Evolutionary conservation across 2,888 invertebrate genomes (phyloP).

Genomic region (Ophion obscuratus): DNA sequence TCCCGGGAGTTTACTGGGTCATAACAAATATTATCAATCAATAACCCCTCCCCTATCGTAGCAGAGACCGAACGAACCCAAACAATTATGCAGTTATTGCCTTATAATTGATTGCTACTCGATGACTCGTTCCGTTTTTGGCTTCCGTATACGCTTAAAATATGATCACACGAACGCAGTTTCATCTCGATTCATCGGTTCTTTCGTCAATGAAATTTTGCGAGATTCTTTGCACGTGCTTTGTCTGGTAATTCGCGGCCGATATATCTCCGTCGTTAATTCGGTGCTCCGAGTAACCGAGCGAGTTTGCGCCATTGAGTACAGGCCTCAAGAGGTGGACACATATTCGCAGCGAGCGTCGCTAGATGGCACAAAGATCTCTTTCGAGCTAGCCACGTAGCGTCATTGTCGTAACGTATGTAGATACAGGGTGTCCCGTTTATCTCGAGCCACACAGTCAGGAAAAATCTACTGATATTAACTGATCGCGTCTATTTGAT

Average conservation of each 20-base stretch:
- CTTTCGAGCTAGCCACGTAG: not conserved
- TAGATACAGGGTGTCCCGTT: not conserved
- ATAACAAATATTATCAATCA: too few relatives aligned
- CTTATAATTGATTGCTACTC: not conserved
- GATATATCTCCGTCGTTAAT: conserved; percentile 29
- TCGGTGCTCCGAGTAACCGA: conserved; percentile 49
- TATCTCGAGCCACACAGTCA: not conserved
- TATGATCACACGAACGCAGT: not conserved
- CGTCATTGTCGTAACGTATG: not conserved
- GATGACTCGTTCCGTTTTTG: not conserved
- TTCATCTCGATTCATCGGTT: conserved; percentile 14
- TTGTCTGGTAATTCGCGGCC: conserved; percentile 9
- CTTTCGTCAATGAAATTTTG: not conserved
- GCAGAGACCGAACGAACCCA: too few relatives aligned
- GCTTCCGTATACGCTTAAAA: not conserved
- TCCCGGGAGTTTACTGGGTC: too few relatives aligned
- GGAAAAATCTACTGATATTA: too few relatives aligned
- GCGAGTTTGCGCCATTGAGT: conserved; percentile 36
- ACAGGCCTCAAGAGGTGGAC: not conserved
- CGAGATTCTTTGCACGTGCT: not conserved
- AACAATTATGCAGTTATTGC: too few relatives aligned
- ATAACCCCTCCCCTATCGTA: too few relatives aligned
- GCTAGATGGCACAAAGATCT: conserved; percentile 51
- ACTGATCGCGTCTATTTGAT: too few relatives aligned
- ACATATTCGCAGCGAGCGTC: conserved; percentile 21